Evolutionary conservation across 1,140 invertebrate species (phyloP).

Genomic region (Prorops nasuta): DNA sequence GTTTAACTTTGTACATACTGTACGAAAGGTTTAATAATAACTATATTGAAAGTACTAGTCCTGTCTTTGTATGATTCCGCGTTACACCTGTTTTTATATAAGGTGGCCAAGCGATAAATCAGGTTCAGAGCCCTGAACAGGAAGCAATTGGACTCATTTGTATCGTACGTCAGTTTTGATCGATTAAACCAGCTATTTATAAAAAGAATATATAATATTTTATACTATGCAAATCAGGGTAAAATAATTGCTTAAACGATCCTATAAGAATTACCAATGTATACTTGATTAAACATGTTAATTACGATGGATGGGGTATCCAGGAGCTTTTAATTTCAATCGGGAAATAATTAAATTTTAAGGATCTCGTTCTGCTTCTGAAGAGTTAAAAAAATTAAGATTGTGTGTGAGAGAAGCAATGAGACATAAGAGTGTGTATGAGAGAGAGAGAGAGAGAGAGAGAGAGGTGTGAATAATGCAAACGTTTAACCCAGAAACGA

Average conservation of each 20-base stretch:
- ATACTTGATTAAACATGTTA: no score
- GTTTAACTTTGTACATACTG: constrained; percentile 54
- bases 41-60: constrained; percentile 57
- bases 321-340: no score
- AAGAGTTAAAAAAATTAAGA: background rate
- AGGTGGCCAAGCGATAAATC: no score
- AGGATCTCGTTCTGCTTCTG: background rate
- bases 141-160: constrained; percentile 1
- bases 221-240: background rate
- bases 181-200: no score
- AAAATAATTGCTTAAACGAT: background rate
- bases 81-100: constrained; percentile 28
- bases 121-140: background rate
- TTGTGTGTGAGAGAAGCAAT: no score
- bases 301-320: no score
- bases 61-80: constrained; percentile 52
- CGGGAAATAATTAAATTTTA: no score
- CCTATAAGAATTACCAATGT: no score
- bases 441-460: no score
- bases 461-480: constrained; percentile 24
- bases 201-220: no score
- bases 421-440: no score
- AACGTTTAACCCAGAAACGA: constrained; percentile 53
- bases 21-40: constrained; percentile 51
- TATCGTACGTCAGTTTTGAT: no score